Percentiles rank a stretch among this genome's conserved stretches.
These are phyloP conservation scores for Noctuana brunneofusca DNA, from an alignment of 2,888 invertebrate genomes.

Conservation along the genomic window DNA sequence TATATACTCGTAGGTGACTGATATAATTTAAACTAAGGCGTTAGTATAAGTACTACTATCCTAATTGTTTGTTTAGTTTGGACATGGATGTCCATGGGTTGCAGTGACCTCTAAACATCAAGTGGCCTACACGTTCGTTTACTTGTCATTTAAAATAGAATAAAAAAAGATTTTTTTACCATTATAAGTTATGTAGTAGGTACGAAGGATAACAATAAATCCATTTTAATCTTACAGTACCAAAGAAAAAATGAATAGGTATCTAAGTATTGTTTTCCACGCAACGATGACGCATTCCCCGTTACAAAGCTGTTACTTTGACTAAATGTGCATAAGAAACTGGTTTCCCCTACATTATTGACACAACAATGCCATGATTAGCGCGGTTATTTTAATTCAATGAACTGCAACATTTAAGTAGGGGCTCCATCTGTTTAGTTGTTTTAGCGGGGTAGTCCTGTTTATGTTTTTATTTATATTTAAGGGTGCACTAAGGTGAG, in stretches of 20 bases:
- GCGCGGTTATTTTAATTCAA: slow-evolving; percentile 14
- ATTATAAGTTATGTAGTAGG: too few species aligned
- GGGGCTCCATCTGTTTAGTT: background rate
- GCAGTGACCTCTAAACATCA: too few species aligned
- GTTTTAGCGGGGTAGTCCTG: background rate
- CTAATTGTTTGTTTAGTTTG: too few species aligned
- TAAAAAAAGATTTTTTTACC: too few species aligned
- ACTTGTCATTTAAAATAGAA: too few species aligned
- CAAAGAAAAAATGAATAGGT: background rate
- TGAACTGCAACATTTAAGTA: slow-evolving; percentile 13
- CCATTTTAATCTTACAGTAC: background rate
- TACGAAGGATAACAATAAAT: background rate
- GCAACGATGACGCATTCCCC: background rate
- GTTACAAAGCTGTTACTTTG: slow-evolving; percentile 1
- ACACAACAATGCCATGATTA: slow-evolving; percentile 19
- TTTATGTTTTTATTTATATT: too few species aligned
- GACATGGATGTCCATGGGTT: too few species aligned
- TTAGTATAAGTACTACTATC: too few species aligned
- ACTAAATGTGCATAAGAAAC: slow-evolving; percentile 22
- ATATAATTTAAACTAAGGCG: too few species aligned
- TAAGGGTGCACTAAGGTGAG: too few species aligned
- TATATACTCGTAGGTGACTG: too few species aligned
- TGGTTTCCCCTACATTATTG: slow-evolving; percentile 18
- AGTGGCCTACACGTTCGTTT: too few species aligned
- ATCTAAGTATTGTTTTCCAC: slow-evolving; percentile 7